Evolutionary conservation across 2,888 invertebrate species (phyloP), one percentile per base, ranked within the genome.

Genomic region (Pyrocoelia pectoralis): DNA sequence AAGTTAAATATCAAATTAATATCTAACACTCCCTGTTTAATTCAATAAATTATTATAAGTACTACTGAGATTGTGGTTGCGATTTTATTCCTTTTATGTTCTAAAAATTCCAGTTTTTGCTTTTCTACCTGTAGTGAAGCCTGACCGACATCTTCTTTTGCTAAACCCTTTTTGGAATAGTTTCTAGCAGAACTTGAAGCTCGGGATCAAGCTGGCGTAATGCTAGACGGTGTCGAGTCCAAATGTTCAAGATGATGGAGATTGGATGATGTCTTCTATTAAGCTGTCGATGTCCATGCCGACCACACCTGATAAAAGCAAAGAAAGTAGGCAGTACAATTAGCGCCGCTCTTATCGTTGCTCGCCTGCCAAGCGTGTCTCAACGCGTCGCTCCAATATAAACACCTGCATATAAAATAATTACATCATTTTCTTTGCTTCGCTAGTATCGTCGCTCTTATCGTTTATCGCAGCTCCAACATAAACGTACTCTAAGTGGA

Each of bases 41-140:
- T n/a, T n/a, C n/a, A n/a, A n/a, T n/a, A n/a, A n/a, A n/a, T n/a
- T n/a, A n/a, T n/a, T n/a, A n/a, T n/a, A n/a, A n/a, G n/a, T n/a
- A n/a, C n/a, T n/a, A 8, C 28, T 51, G 28, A 29, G 51, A 51
- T 51, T 51, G 15, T 28, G 15, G 18, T 49, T 49, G 33, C 61
- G n/a, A 15, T 50, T 50, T 57, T 38, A 46, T 50, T 28, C 29
- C 38, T 52, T 15, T 54, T 60, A 56, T 65, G 51, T 60, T 61
- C 54, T 50, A 61, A 56, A 51, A 40, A 56, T 28, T 56, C 33
- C 17, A 61, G 10, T 51, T 61, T 56, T 51, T 50, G 40, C 43
- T 56, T 61, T 61, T 61, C 56, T 48, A 61, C 17, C 24, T 50
- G 28, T 14, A 56, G 56, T 51, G 51, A 61, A 15, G 40, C 51